Conservation (phyloP, 2,888 invertebrate species). For the Heterodera filipjevi region DNA sequence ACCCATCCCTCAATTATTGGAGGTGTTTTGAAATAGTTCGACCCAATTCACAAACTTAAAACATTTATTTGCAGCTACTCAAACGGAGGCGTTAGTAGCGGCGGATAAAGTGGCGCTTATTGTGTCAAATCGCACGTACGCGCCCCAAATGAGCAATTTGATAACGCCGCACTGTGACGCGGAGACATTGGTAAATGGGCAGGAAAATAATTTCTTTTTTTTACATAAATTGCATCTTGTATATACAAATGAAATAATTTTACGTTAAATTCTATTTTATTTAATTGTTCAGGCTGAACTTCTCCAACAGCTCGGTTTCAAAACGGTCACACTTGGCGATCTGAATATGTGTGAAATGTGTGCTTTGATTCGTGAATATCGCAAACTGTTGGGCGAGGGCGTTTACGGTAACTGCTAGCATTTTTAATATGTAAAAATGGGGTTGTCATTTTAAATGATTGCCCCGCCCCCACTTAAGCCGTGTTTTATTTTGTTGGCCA, state of each 20-base stretch:
- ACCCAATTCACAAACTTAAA: background rate
- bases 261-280: background rate
- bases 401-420: slow-evolving; percentile 66
- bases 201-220: background rate
- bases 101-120: slow-evolving; percentile 68
- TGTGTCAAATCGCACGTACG: slow-evolving; percentile 67
- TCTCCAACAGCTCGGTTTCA: slow-evolving; percentile 65
- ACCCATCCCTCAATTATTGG: background rate
- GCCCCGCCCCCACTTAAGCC: slow-evolving; percentile 50
- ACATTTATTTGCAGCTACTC: background rate
- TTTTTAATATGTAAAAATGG: slow-evolving; percentile 7
- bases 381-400: slow-evolving; percentile 66
- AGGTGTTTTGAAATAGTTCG: background rate
- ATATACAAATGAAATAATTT: too few relatives aligned
- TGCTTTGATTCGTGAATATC: slow-evolving; percentile 66
- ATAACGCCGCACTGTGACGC: slow-evolving; percentile 66
- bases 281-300: slow-evolving; percentile 53
- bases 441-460: slow-evolving; percentile 13
- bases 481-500: slow-evolving; percentile 68
- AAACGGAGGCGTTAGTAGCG: slow-evolving; percentile 55
- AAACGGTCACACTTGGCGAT: slow-evolving; percentile 68
- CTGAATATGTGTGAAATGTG: slow-evolving; percentile 67
- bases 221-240: background rate
- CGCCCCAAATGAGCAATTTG: slow-evolving; percentile 54
- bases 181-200: slow-evolving; percentile 62